Conservation (phyloP, 2,797 vertebrate species). For the Threskiornis aethiopicus region DNA sequence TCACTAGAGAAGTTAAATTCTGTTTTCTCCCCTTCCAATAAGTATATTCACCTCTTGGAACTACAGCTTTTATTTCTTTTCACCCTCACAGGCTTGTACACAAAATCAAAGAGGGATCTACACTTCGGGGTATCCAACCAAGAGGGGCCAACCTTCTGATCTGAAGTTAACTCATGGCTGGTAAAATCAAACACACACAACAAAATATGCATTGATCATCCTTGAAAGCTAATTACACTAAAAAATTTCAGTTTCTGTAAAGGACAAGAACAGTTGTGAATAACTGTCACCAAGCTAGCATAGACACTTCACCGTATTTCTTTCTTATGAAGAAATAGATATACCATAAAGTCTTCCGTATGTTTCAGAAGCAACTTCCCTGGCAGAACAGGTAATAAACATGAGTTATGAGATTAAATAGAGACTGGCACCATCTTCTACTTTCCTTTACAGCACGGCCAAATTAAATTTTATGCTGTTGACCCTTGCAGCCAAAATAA, state of each 20-base stretch:
- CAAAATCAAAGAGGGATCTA: background rate
- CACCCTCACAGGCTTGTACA: background rate
- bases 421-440: background rate
- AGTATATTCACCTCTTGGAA: background rate
- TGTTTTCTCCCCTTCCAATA: background rate
- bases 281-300: background rate
- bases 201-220: background rate
- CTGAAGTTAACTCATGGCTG: background rate
- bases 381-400: background rate
- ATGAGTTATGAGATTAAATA: constrained; percentile 25
- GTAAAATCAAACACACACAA: background rate
- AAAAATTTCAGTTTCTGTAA: background rate
- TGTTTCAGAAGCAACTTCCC: background rate
- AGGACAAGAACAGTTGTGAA: background rate
- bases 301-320: background rate
- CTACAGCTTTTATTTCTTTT: background rate
- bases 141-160: background rate
- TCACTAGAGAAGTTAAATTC: background rate
- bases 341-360: background rate
- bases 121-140: background rate
- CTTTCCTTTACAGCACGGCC: constrained; percentile 44
- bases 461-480: constrained; percentile 55
- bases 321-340: background rate
- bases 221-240: background rate
- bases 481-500: constrained; percentile 67